Base-by-base conservation (phyloP, 2,797 vertebrate genomes). In the Poliocrania exsul region DNA sequence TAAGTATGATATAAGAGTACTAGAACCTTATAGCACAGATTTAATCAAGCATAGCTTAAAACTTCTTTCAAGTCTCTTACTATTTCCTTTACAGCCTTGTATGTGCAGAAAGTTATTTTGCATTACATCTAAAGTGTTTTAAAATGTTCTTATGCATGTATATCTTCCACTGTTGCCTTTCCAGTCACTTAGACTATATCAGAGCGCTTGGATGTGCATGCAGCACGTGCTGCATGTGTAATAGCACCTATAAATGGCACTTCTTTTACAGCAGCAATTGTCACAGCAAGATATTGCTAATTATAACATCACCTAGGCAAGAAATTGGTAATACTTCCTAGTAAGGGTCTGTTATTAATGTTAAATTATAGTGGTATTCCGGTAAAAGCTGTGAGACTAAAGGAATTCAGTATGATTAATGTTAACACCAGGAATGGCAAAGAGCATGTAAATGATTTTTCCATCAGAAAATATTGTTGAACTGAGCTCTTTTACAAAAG, bases 251-350 rank as follows among this genome's bases (percentile, higher is more conserved):
- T 87, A 96, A 93, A 95, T 86, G 74, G 47, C 38, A 89, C 46
- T 86, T 69, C 49, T 91, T 71, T 95, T 92, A 86, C 57, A 95
- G 93, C 80, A n/a, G 67, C 90, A 93, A 80, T 90, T 96, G 83
- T 94, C 92, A 94, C 87, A 94, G 88, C 72, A 84, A 87, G 85
- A 86, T 84, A 49, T 8, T 88, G 50, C 70, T 94, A 95, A 96
- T 96, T 95, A 95, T 96, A 97, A 85, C 60, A 86, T 91, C 88
- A 96, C 66, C 75, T 96, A 93, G 92, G 65, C 86, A 94, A 93
- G 80, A 83, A 90, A 82, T 75, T 54, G 31, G 54, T 87, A 87
- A 81, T 46, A 37, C 40, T 95, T 94, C 82, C 93, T 94, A 81
- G 50, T 88, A 77, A 75, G 54, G 73, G 53, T 62, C 44, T 92